Evolutionary conservation across 2,797 vertebrate genomes (phyloP).

Genomic region (Cynodonichthys magdalenae): DNA sequence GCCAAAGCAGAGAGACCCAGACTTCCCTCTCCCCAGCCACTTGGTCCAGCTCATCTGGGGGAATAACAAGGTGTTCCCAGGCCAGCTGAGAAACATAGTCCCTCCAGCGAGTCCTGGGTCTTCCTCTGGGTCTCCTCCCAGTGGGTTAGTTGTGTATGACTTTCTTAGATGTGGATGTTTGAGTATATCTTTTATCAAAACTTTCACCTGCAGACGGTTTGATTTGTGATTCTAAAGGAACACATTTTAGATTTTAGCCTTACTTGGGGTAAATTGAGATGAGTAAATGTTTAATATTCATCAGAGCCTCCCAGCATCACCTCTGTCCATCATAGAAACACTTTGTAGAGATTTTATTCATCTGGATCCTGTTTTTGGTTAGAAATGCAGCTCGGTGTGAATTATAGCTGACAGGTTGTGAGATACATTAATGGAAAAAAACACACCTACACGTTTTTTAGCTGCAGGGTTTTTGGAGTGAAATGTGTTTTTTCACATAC

Average conservation of each 20-base stretch:
- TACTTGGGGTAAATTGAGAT: neutral
- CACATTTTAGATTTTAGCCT: neutral
- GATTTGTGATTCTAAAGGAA: neutral
- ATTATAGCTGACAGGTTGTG: neutral
- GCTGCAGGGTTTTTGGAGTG: conserved; percentile 58
- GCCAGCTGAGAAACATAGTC: no score
- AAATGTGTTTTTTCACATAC: conserved; percentile 68
- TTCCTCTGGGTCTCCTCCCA: no score
- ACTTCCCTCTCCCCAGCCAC: no score
- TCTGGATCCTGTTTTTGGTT: no score
- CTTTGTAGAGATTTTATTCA: neutral
- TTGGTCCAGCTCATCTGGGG: no score
- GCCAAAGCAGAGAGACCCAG: no score
- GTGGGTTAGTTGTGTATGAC: no score
- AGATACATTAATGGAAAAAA: conserved; percentile 42
- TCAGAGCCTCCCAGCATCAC: conserved; percentile 5
- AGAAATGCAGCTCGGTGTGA: no score
- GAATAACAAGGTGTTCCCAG: no score
- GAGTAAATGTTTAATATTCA: conserved; percentile 21
- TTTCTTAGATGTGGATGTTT: no score
- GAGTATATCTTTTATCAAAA: neutral
- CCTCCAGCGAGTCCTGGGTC: no score
- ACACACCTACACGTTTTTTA: conserved; percentile 55
- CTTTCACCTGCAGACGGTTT: neutral
- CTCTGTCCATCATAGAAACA: conserved; percentile 21